Base-by-base conservation (phyloP, 2,797 vertebrate species). In the Gallirallus australis region DNA sequence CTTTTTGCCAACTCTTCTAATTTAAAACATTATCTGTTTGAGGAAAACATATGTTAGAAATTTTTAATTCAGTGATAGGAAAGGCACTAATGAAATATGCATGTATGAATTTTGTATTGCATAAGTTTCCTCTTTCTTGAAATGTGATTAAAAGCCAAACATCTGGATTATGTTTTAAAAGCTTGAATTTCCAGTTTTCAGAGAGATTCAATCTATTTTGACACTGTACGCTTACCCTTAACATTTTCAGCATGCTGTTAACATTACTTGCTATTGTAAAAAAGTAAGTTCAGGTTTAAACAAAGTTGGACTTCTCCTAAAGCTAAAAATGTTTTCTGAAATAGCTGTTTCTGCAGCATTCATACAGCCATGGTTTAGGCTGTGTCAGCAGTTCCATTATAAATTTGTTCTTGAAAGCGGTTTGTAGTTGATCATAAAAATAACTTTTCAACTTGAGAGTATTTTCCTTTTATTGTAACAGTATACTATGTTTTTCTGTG, bases 71-170 rank as follows among this genome's bases (percentile, higher is more conserved):
- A 97, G 96, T 50, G 68, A 98, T 98, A 98, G 97, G 98, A 98
- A 97, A 97, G 95, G 80, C 97, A 97, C 96, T 98, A 98, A 98
- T 98, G 97, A 97, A 98, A 98, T 98, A 97, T 97, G 97, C 94
- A 98, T 98, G 97, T 97, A 97, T 97, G 97, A 97, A 98, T 98
- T 98, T 97, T 97, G 88, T 98, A 98, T 98, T 97, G 95, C 97
- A 96, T 96, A 97, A 97, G 97, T 97, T 98, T 96, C 86, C 71
- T 97, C 95, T 97, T 97, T 98, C 97, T 98, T 96, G 96, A 97
- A 98, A 97, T 98, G 93, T 97, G 97, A 98, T 98, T 98, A 97
- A 96, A 98, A 98, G 97, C 98, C 97, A 98, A 98, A 98, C 98
- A 98, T 98, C 98, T 98, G 98, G 98, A 98, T 98, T 98, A 97